phyloP scores from a whole-genome alignment of 2,888 invertebrate species.

The Diarsia mendica region DNA sequence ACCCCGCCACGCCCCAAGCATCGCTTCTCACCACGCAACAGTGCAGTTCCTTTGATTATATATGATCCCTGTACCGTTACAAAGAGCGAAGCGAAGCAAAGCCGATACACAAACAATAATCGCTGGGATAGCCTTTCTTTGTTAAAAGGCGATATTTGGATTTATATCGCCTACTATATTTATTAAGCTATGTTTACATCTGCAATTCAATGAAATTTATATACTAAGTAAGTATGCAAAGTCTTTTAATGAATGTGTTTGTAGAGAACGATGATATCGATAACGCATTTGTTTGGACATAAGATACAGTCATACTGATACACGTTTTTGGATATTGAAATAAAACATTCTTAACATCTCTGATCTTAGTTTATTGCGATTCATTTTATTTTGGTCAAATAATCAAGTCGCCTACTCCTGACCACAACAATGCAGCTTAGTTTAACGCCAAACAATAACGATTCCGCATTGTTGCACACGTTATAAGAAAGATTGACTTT shows the following conservation, averaged over 20 bases:
- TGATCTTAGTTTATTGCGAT: conserved; percentile 40
- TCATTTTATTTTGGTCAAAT: conserved; percentile 23
- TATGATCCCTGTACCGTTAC: conserved; percentile 64
- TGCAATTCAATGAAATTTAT: conserved; percentile 61
- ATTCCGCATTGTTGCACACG: conserved; percentile 42
- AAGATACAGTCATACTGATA: conserved; percentile 48
- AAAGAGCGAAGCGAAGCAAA: conserved; percentile 67
- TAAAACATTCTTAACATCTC: conserved; percentile 35
- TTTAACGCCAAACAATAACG: conserved; percentile 38
- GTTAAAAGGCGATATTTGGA: conserved; percentile 57
- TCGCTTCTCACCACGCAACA: conserved; percentile 69
- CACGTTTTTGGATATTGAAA: conserved; percentile 30
- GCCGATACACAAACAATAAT: conserved; percentile 63
- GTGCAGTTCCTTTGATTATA: conserved; percentile 52
- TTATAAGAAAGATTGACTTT: conserved; percentile 42
- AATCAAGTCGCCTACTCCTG: conserved; percentile 38
- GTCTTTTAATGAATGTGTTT: conserved; percentile 66
- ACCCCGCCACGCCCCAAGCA: conserved; percentile 61
- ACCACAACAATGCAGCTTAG: conserved; percentile 52
- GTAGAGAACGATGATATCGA: conserved; percentile 44
- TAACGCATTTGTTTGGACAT: conserved; percentile 40
- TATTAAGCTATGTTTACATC: conserved; percentile 55
- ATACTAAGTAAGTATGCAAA: conserved; percentile 61
- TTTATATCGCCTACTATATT: conserved; percentile 60
- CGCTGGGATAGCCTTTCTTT: conserved; percentile 63